Conservation (phyloP, 2,797 vertebrate species). For the Tinamus major region DNA sequence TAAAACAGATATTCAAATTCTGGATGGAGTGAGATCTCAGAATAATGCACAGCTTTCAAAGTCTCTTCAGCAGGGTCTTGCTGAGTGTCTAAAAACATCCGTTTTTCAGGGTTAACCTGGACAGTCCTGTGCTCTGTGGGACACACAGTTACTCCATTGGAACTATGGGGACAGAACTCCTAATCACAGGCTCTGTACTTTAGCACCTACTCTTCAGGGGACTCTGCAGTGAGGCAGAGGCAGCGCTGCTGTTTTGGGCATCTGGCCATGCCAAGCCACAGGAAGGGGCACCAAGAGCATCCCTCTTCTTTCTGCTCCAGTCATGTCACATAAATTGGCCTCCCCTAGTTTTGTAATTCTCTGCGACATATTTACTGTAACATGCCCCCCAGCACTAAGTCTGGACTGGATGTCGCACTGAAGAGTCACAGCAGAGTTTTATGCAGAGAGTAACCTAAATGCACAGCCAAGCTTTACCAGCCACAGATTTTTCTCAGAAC, state of each 20-base stretch:
- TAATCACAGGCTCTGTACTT: neutral
- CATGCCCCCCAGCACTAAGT: neutral
- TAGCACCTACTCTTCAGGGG: neutral
- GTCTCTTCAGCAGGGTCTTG: neutral
- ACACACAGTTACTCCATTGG: neutral
- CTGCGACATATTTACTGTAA: neutral
- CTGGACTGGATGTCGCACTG: neutral
- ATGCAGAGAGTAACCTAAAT: neutral
- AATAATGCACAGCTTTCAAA: neutral
- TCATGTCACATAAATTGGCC: neutral
- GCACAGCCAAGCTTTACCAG: neutral
- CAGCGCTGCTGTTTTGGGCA: rapidly evolving
- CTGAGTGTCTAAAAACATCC: neutral
- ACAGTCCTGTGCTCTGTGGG: neutral
- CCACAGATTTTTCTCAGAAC: neutral
- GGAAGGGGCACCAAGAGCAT: neutral
- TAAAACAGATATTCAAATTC: neutral
- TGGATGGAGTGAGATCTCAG: neutral
- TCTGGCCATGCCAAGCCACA: neutral
- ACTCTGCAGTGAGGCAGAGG: rapidly evolving
- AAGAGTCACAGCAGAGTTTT: neutral
- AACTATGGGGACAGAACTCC: neutral
- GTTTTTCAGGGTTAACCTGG: neutral
- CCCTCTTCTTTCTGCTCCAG: neutral
- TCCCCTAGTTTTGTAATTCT: neutral